Evolutionary conservation across 2,888 invertebrate species (phyloP).

Genomic region (Caenorhabditis sp.): DNA sequence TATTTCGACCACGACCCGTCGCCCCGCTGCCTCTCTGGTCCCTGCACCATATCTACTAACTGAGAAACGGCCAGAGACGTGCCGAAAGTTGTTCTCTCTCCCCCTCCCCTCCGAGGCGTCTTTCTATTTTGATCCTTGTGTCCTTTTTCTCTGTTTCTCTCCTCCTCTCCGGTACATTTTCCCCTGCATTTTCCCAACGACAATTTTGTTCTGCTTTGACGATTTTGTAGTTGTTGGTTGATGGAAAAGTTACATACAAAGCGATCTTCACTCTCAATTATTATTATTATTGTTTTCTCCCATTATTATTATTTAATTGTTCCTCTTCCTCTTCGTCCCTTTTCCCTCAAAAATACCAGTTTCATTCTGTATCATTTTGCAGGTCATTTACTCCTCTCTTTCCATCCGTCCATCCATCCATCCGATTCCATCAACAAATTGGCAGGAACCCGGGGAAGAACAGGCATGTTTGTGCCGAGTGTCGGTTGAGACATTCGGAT

Average conservation of each 20-base stretch:
- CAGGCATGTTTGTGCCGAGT: conserved; percentile 7
- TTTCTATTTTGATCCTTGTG: conserved; percentile 6
- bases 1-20: conserved; percentile 28
- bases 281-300: no score
- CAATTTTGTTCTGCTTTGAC: no score
- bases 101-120: no score
- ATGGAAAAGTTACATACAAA: not conserved
- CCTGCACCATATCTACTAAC: no score
- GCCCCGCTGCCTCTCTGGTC: no score
- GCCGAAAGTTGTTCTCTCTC: not conserved
- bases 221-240: not conserved
- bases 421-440: conserved; percentile 27
- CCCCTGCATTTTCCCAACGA: no score
- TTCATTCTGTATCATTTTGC: conserved; percentile 2
- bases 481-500: conserved; percentile 4
- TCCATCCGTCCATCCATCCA: no score
- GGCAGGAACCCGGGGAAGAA: conserved; percentile 18
- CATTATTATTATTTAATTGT: conserved; percentile 1
- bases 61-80: not conserved
- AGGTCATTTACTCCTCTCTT: conserved; percentile 19
- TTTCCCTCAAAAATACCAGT: not conserved
- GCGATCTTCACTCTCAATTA: conserved; percentile 13
- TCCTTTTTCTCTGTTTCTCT: not conserved
- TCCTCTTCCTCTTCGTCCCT: conserved; percentile 14
- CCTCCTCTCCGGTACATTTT: not conserved